Evolutionary conservation across 2,113 vertebrate genomes (phyloP).

Genomic region (Otolemur garnettii): DNA sequence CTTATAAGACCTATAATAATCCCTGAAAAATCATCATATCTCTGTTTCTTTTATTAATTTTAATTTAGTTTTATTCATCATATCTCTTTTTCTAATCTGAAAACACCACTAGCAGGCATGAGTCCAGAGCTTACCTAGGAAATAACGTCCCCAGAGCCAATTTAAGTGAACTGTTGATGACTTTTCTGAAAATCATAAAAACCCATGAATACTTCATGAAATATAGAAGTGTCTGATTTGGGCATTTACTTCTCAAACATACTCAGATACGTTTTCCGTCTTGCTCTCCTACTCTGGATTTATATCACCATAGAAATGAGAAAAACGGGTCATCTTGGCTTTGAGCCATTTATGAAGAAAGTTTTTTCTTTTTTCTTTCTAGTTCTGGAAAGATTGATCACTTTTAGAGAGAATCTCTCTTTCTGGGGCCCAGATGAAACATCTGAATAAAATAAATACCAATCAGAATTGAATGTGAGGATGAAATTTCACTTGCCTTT

Average conservation of each 20-base stretch:
- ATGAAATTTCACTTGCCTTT: constrained; percentile 47
- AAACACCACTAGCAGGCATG: neutral
- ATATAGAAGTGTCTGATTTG: constrained; percentile 33
- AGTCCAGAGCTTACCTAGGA: neutral
- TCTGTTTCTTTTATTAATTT: neutral
- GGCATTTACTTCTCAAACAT: constrained; percentile 42
- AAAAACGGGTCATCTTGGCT: constrained; percentile 46
- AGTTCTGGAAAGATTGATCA: neutral
- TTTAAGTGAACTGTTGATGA: neutral
- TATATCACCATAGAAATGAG: neutral
- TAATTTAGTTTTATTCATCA: neutral
- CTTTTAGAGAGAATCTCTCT: constrained; percentile 48
- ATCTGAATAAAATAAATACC: constrained; percentile 58
- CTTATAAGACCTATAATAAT: neutral
- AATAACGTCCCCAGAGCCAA: neutral
- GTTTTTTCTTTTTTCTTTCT: neutral
- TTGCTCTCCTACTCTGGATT: neutral
- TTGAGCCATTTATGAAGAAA: constrained; percentile 56
- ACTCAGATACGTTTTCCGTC: neutral
- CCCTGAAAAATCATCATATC: neutral
- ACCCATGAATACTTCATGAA: constrained; percentile 8
- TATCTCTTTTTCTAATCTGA: constrained; percentile 3
- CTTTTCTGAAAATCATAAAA: neutral
- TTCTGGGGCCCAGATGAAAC: constrained; percentile 16
- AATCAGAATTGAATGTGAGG: constrained; percentile 42